These are phyloP conservation scores for Netelia fuscicornis DNA, from an alignment of 2,888 invertebrate genomes.

Conservation along the genomic window DNA sequence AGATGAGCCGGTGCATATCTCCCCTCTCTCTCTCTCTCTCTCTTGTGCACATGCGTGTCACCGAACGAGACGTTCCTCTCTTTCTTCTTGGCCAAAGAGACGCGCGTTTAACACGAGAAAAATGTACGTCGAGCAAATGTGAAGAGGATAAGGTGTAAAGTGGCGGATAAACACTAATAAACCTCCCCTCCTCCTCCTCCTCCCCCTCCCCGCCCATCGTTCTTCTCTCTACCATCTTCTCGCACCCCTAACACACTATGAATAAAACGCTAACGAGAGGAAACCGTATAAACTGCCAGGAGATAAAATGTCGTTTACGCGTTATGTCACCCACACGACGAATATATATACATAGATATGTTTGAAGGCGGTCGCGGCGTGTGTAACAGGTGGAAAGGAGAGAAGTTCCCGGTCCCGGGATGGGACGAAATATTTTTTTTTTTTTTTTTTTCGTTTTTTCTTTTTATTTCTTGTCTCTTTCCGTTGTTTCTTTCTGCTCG, in stretches of 20 bases:
- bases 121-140: constrained; percentile 45
- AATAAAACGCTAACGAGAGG: constrained; percentile 80
- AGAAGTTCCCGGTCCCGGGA: not conserved
- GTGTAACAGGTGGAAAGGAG: not conserved
- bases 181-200: constrained; percentile 63
- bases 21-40: not conserved
- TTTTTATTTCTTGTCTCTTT: not conserved
- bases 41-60: constrained; percentile 34
- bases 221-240: too few relatives aligned
- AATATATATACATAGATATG: constrained; percentile 9
- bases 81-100: not conserved
- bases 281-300: constrained; percentile 68
- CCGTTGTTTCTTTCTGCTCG: too few relatives aligned
- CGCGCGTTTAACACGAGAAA: constrained; percentile 38
- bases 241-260: constrained; percentile 69
- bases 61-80: constrained; percentile 10
- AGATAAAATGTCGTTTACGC: constrained; percentile 74
- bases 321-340: constrained; percentile 39
- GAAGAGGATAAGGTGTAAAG: constrained; percentile 76
- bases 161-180: constrained; percentile 80
- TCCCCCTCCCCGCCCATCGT: too few relatives aligned
- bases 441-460: not conserved
- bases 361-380: not conserved
- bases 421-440: not conserved
- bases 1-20: constrained; percentile 22